Percentiles rank a stretch among this genome's conserved stretches.
Evolutionary conservation across 2,888 invertebrate genomes (phyloP).

Genomic region (Nematopogon swammerdamellus): DNA sequence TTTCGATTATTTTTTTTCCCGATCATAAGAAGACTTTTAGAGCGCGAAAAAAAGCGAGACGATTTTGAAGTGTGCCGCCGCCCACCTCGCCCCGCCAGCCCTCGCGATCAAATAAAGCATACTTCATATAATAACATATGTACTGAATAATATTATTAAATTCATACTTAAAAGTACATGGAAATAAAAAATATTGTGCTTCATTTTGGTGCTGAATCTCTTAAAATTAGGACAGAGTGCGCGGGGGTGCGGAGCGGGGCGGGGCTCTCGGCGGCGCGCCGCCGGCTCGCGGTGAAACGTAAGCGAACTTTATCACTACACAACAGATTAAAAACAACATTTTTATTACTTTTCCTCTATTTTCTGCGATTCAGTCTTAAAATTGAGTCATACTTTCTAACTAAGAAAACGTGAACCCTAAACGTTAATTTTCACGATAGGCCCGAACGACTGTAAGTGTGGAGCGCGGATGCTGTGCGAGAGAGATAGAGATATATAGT

Average conservation of each 20-base stretch:
- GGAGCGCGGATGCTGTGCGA: too few species aligned
- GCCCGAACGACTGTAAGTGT: constrained; percentile 24
- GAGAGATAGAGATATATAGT: too few species aligned
- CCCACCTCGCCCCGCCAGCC: too few species aligned
- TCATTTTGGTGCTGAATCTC: neutral
- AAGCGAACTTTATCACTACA: neutral
- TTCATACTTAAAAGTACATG: neutral
- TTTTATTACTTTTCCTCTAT: constrained; percentile 24
- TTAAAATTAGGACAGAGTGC: neutral
- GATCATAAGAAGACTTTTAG: neutral
- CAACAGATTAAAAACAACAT: constrained; percentile 24
- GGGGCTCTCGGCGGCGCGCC: neutral
- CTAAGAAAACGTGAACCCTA: constrained; percentile 51
- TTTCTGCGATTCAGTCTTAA: constrained; percentile 56
- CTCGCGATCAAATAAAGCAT: too few species aligned
- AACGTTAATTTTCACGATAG: constrained; percentile 37
- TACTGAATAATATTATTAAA: neutral
- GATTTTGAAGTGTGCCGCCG: neutral
- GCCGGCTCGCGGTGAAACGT: neutral
- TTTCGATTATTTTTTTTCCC: neutral
- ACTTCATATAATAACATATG: too few species aligned
- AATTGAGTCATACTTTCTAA: constrained; percentile 57
- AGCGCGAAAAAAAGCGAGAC: neutral
- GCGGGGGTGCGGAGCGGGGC: too few species aligned
- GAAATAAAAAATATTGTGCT: neutral